Base-by-base conservation (phyloP, 2,113 vertebrate species). In the Panurus biarmicus region DNA sequence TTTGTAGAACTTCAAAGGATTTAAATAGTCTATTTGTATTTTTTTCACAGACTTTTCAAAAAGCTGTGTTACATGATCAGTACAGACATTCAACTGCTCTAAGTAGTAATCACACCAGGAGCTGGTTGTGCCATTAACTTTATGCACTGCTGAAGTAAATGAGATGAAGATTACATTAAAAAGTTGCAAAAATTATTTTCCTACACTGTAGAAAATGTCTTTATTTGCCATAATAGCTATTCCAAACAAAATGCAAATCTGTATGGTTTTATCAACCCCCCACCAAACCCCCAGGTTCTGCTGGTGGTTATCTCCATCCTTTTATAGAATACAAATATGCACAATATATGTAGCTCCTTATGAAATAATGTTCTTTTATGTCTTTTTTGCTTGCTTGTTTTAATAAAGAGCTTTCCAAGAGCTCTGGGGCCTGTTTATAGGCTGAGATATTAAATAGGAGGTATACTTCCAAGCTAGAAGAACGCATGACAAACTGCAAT, bases 261-360 rank as follows among this genome's bases (percentile, higher is more conserved):
- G 2, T 38, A 18, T n/a, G 75, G 54, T 31, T 73, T 57, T 79
- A 86, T 7, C 53, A 85, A 69, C 9, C 58, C 26, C 57, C 35
- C 3, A 0, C 14, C 1, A 1, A 11, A 24, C 1, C 2, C 14
- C 28, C 7, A 14, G 9, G 21, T 61, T 60, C 50, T 77, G 24
- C 38, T 77, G 57, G 40, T 64, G 48, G 18, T 50, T 36, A 75
- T 58, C 29, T 31, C 25, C 21, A 78, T 16, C 26, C 22, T 74
- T 74, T 70, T 76, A 58, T 0, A 56, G 31, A 31, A 83, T 22
- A 58, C 36, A 90, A 76, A 67, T n/a, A 65, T 1, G 4, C 5
- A 51, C 3, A 67, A 36, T 56, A 58, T 16, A 44, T 36, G 4
- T 44, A 82, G 47, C 6, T 64, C 24, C 25, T 40, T 61, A 29